A percentile compares a stretch with the other conserved stretches of the same genome.
These are phyloP conservation scores for Andricus quercusramuli DNA, from an alignment of 2,888 invertebrate species.

Conservation along the genomic window DNA sequence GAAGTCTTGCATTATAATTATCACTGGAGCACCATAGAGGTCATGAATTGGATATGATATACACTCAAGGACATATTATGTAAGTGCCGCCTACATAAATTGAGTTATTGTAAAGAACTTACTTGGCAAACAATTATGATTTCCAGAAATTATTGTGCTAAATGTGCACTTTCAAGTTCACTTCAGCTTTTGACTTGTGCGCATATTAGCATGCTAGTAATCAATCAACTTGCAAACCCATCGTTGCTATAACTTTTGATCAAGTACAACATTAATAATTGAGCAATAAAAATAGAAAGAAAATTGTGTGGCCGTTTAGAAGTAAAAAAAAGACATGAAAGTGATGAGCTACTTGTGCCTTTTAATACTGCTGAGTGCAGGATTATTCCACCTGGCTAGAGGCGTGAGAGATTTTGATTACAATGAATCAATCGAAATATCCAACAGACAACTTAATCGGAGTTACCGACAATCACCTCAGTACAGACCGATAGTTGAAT, in stretches of 20 bases:
- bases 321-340: not conserved
- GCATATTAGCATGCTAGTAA: not conserved
- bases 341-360: not conserved
- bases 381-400: not conserved
- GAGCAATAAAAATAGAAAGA: not conserved
- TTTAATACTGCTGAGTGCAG: not conserved
- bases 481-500: conserved; percentile 64
- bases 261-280: not conserved
- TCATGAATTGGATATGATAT: not conserved
- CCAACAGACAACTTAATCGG: not conserved
- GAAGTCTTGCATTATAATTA: too few species aligned
- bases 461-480: conserved; percentile 42
- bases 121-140: not conserved
- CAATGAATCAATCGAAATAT: not conserved
- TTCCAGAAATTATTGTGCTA: not conserved
- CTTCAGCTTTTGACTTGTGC: not conserved
- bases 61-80: not conserved
- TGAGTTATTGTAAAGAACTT: not conserved
- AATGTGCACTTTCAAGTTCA: not conserved
- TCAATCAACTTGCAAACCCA: not conserved
- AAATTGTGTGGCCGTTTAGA: not conserved
- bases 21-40: not conserved
- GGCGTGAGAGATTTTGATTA: not conserved
- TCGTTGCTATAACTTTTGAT: not conserved
- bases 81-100: not conserved